Base-by-base conservation (phyloP, 2,888 invertebrate species). In the Lampropteryx suffumata region DNA sequence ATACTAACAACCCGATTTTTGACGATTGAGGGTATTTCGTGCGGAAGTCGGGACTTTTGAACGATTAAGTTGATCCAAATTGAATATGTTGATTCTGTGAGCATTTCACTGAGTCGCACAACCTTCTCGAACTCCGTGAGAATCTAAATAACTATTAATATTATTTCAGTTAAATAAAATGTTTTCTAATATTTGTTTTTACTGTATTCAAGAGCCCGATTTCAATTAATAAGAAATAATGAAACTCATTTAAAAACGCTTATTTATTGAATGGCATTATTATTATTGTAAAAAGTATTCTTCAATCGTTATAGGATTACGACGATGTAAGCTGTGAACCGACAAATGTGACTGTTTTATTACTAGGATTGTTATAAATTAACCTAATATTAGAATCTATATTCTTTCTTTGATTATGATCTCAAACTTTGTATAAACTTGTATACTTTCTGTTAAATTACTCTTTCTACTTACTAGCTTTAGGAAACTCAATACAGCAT, bases 401-500 rank as follows among this genome's bases (percentile, higher is more conserved):
- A 62, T 47, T 54, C 57, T 61, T 49, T 65, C 51, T 57, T 44
- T 52, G 46, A 51, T 62, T 67, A 55, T 74, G 74, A 75, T 75
- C 74, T 74, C 75, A 74, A 67, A 62, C 70, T 68, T 61, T 72
- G 63, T 73, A 67, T 59, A 70, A 72, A 69, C 54, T 66, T 65
- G 62, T 33, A 37, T 28, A 10, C 39, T 37, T 11, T 11, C 30
- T 21, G 7, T 42, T 0, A 49, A 49, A 49, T 49, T 49, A 4
- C 13, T 43, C 33, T 29, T 43, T 50, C 43, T 39, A 13, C 14
- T 24, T 6, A 21, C 14, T 50, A 43, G 36, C 57, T 52, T 37
- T 74, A 69, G 69, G 73, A 62, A 68, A n/a, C n/a, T n/a, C n/a
- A 51, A 70, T 63, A 71, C 69, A 72, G 69, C 75, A 72, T 73